Base-by-base conservation (phyloP, 2,113 vertebrate genomes). In the Columba livia region DNA sequence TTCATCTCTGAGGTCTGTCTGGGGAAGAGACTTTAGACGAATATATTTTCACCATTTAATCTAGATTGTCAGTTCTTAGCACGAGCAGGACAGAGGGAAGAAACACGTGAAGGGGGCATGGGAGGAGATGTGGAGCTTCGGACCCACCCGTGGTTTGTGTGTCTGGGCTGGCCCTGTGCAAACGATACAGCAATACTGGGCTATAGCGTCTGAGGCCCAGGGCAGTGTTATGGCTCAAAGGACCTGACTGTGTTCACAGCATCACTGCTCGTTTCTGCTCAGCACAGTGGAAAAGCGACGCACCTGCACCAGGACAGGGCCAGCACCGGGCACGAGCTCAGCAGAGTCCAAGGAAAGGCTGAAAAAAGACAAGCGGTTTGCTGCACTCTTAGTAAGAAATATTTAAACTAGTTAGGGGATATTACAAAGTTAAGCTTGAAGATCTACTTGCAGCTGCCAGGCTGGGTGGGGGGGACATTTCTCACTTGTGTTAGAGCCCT, bases 41-140 rank as follows among this genome's bases (percentile, higher is more conserved):
- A 48, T 56, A 48, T 56, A 34, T 28, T 50, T 70, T 47, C 28
- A 58, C 21, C 4, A 8, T 28, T 51, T 74, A 62, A 50, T 44
- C 36, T 7, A 24, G 21, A 9, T 40, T 10, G 21, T 24, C 31
- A 53, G 1, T 58, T 50, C 40, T 57, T 23, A 34, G n/a, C 29
- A 24, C 2, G 3, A 61, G 34, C 64, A 67, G 42, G n/a, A 51
- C 42, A 18, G 24, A 21, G 40, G 40, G 34, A 73, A 42, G 47
- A 23, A 65, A 26, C 3, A 1, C 0, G 0, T 9, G 8, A 15
- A 29, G 19, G 26, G 21, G 23, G 15, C 54, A 21, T 1, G 10
- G 34, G 72, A 42, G 20, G 48, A 93, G 73, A 61, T 18, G 15
- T 18, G 56, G 60, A 34, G 50, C 54, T 69, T 64, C 14, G 9